These are phyloP conservation scores for Folsomia candida DNA, from an alignment of 2,888 invertebrate species.

Conservation along the genomic window DNA sequence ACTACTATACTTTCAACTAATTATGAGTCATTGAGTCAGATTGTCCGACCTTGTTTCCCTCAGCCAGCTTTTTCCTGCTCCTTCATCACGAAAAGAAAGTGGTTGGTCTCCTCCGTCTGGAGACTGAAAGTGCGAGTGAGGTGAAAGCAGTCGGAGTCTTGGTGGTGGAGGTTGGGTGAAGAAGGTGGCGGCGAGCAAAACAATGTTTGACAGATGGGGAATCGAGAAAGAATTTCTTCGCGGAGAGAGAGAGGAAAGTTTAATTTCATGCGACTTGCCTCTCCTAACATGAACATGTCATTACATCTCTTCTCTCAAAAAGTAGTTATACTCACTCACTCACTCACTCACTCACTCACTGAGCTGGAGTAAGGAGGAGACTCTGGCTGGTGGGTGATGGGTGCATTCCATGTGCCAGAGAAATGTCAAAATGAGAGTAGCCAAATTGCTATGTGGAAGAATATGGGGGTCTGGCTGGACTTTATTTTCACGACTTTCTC, in stretches of 20 bases:
- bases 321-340: too few relatives aligned
- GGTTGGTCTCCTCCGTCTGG: too few relatives aligned
- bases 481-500: not conserved
- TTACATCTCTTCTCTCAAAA: not conserved
- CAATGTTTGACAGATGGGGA: constrained; percentile 8
- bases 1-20: too few relatives aligned
- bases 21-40: not conserved
- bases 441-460: not conserved
- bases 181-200: too few relatives aligned
- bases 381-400: not conserved
- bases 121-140: too few relatives aligned
- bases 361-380: too few relatives aligned
- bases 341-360: too few relatives aligned
- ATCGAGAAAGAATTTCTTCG: not conserved
- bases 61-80: not conserved
- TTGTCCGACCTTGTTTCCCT: not conserved
- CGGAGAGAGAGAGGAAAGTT: not conserved
- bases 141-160: too few relatives aligned
- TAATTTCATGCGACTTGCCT: constrained; percentile 5
- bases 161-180: too few relatives aligned
- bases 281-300: constrained; percentile 2
- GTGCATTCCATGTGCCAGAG: not conserved
- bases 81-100: not conserved
- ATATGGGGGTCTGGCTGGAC: not conserved
- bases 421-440: not conserved